phyloP scores from a whole-genome alignment of 2,113 vertebrate species.

The Psephotus haematonotus region DNA sequence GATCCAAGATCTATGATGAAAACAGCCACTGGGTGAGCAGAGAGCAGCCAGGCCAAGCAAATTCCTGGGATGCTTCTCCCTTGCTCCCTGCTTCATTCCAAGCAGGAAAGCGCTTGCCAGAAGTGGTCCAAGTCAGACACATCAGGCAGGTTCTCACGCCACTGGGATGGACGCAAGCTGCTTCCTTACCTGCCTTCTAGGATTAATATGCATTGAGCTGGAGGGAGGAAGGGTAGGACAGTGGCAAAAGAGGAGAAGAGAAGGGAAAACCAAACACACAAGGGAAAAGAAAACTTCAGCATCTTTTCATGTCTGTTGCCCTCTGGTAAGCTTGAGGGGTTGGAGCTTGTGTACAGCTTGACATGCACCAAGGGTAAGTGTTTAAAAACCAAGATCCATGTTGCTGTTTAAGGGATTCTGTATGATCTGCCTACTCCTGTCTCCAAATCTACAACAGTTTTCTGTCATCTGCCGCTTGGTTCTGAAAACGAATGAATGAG shows the following conservation, averaged over 20 bases:
- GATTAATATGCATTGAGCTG: background rate
- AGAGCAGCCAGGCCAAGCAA: background rate
- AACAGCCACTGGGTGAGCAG: background rate
- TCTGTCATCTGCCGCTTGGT: background rate
- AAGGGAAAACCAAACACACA: accelerated
- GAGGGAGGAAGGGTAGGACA: background rate
- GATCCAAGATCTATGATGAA: background rate
- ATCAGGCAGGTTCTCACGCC: background rate
- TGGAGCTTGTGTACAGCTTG: accelerated
- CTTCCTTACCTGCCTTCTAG: background rate
- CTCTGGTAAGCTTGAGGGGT: background rate
- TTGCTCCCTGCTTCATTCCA: background rate
- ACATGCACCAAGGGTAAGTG: background rate
- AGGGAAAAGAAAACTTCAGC: background rate
- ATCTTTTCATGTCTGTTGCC: background rate
- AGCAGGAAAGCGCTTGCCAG: background rate
- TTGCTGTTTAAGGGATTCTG: background rate
- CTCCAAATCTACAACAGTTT: background rate
- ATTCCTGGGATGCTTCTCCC: constrained; percentile 37
- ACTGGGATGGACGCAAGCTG: accelerated
- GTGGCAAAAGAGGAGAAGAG: background rate
- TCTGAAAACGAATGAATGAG: background rate
- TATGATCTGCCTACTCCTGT: background rate
- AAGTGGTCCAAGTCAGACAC: accelerated
- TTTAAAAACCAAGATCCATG: background rate